Evolutionary conservation across 1,140 invertebrate genomes (phyloP), one percentile per base, ranked within the genome.

Genomic region (Limonius californicus): DNA sequence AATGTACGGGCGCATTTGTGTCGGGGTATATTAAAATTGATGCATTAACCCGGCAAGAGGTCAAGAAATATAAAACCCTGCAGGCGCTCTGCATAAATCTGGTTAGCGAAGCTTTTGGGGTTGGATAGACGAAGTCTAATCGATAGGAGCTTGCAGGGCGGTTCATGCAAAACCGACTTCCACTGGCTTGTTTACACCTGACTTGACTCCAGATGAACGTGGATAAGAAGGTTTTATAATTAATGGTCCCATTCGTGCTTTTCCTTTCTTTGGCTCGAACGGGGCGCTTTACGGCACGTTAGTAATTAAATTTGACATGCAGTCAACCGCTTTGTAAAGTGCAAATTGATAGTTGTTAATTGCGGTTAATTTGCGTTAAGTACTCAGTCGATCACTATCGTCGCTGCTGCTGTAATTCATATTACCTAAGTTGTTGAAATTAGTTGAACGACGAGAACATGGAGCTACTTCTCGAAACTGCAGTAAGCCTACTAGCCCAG

Each of bases 11-110:
- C 3, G 35, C 35, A 39, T 39, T 27, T 27, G 9, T 9, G 23
- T 27, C 23, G 23, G 9, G 23, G 3, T 4, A 27, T 27, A 27
- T 39, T 39, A 39, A 39, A 39, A 39, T 39, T 9, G 35, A 39
- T 39, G n/a, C 35, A 39, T 39, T 39, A 39, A 39, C 35, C n/a
- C 35, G 35, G 35, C 35, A 39, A 39, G 35, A 39, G 35, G 35
- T 39, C 35, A 39, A 39, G 35, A 39, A 39, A 39, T 39, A 39
- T 39, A 14, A 39, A 39, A 39, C 35, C 35, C 8, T 39, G 35
- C 35, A 12, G 35, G 35, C 8, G 8, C 35, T 39, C 2, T 39
- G n/a, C 35, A 39, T 39, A 39, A 39, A 39, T 39, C 35, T 39
- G 35, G 35, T 39, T 39, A 39, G 35, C 35, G 35, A 39, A 39